Base-by-base conservation (phyloP, 2,888 invertebrate genomes). In the Mimas tiliae region DNA sequence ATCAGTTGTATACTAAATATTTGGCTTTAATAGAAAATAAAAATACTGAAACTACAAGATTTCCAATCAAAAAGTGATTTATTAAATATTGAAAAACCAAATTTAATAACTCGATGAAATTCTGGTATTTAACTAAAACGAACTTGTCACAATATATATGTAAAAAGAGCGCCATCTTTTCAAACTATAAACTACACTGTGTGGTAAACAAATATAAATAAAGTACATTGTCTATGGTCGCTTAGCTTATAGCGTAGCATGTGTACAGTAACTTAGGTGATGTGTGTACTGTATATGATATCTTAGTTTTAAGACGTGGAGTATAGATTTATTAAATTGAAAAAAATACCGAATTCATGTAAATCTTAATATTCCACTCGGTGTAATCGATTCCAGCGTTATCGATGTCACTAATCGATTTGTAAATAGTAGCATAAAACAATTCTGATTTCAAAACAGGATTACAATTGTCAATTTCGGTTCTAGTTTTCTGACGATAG, bases 221-320 rank as follows among this genome's bases (percentile, higher is more conserved):
- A 76, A 76, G 71, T 74, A 65, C 72, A 69, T 74, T 78, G 74
- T 75, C 70, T 70, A 78, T 80, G 77, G 74, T 82, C 76, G 74
- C 77, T 77, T 78, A 66, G 72, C 71, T 72, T 74, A 70, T 58
- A 42, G 58, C 42, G 71, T 73, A 70, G 69, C 71, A 70, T 69
- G 68, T 81, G 81, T 82, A 82, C 81, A 82, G 82, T 78, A 77
- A 78, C 70, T 69, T 79, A 80, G 74, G 70, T 65, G 45, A 65
- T 34, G 53, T 65, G 55, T 47, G 65, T 45, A 75, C 67, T 75
- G 74, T 77, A 74, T 38, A 78, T 64, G 68, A 55, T 62, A 33
- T 27, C 33, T 75, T 80, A 75, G 68, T 65, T 67, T 62, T 77
- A 77, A 76, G 72, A 48, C 19, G 67, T 66, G 27, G 50, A 53